Conservation (phyloP, 2,113 vertebrate species). For the Scytalopus superciliaris region DNA sequence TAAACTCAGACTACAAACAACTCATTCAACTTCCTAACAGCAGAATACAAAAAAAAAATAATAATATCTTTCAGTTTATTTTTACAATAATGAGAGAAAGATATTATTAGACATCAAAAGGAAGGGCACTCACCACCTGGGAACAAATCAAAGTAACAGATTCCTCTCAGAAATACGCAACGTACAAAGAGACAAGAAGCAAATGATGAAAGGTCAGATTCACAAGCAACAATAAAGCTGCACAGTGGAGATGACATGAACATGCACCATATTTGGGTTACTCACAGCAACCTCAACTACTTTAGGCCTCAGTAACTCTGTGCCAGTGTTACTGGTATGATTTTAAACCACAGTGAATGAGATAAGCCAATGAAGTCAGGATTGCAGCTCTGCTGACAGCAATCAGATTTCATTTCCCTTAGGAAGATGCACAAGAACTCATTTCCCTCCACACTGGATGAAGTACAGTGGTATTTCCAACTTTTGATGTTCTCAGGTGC, state of each 20-base stretch:
- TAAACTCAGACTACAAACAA: not conserved
- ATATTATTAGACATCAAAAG: not conserved
- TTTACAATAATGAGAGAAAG: not conserved
- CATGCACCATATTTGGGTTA: not conserved
- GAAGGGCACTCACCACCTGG: not conserved
- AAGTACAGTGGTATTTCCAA: not conserved
- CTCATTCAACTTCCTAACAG: not conserved
- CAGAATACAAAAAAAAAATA: not conserved
- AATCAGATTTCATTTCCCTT: not conserved
- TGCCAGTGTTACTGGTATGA: not conserved
- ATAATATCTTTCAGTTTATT: not conserved
- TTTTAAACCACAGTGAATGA: not conserved
- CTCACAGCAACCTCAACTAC: not conserved
- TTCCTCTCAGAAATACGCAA: not conserved
- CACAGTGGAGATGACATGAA: not conserved
- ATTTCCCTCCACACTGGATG: not conserved
- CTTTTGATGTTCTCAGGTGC: not conserved
- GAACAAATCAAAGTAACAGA: not conserved
- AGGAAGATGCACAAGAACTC: not conserved
- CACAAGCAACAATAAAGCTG: not conserved
- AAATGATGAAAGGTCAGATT: not conserved
- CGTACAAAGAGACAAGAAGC: not conserved
- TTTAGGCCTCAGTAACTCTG: not conserved
- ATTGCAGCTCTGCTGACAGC: not conserved
- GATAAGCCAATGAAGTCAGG: not conserved